Evolutionary conservation across 2,113 vertebrate genomes (phyloP).

Genomic region (Crotalus helleri): DNA sequence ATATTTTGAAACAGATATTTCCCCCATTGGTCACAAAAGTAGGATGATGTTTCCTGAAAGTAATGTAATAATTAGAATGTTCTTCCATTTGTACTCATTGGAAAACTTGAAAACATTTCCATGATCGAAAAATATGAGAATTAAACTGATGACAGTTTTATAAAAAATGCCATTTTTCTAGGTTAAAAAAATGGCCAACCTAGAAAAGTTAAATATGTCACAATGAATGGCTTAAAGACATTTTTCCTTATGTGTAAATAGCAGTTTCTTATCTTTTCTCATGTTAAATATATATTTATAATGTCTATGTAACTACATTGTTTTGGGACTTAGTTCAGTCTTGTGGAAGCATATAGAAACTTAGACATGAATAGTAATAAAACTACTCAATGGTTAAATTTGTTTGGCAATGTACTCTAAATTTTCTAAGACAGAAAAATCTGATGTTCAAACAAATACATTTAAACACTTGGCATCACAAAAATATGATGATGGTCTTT

Average conservation of each 20-base stretch:
- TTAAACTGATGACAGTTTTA: not conserved
- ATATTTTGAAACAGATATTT: not conserved
- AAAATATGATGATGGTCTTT: slow-evolving; percentile 51
- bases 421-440: slow-evolving; percentile 61
- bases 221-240: slow-evolving; percentile 18
- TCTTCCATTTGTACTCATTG: not conserved
- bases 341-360: slow-evolving; percentile 43
- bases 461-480: slow-evolving; percentile 56
- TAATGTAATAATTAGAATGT: not conserved
- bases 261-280: not conserved
- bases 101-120: not conserved
- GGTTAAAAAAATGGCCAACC: not conserved
- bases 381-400: slow-evolving; percentile 39
- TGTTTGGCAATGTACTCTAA: slow-evolving; percentile 41
- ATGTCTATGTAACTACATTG: slow-evolving; percentile 4
- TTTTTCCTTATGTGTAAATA: slow-evolving; percentile 17
- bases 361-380: slow-evolving; percentile 36
- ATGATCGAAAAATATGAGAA: not conserved
- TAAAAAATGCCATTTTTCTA: not conserved
- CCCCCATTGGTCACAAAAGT: not conserved
- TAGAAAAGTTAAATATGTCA: slow-evolving; percentile 32
- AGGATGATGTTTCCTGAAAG: fast-evolving
- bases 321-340: slow-evolving; percentile 36
- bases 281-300: slow-evolving; percentile 34
- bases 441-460: slow-evolving; percentile 53